phyloP scores from a whole-genome alignment of 2,797 vertebrate genomes.

The Falco novaeseelandiae region DNA sequence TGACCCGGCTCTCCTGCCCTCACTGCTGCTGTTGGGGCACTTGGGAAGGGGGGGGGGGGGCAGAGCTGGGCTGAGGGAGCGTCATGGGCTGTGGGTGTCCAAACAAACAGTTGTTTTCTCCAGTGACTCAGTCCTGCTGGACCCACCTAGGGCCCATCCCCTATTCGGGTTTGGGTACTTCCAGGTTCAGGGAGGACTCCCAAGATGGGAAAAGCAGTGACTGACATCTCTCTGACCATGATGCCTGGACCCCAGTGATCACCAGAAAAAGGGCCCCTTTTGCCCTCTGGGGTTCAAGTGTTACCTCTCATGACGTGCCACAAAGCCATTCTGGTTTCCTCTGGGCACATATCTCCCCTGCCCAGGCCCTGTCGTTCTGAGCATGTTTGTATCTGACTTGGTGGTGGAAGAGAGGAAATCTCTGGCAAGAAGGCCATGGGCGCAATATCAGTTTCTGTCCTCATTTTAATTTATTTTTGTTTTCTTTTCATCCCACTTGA shows the following conservation, averaged over 20 bases:
- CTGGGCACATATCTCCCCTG: neutral
- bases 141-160: neutral
- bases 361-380: neutral
- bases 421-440: neutral
- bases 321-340: neutral
- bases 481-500: neutral
- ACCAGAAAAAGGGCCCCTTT: neutral
- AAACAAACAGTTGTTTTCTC: neutral
- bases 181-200: neutral
- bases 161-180: neutral
- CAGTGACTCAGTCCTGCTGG: neutral
- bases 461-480: neutral
- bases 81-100: neutral
- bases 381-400: neutral
- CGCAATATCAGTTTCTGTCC: neutral
- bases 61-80: neutral
- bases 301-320: neutral
- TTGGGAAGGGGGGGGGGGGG: neutral
- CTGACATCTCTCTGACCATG: neutral
- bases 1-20: neutral
- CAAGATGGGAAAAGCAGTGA: neutral
- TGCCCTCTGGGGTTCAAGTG: neutral
- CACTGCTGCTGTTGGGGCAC: rapidly evolving
- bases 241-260: neutral
- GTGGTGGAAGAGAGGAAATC: neutral